Evolutionary conservation across 2,888 invertebrate genomes (phyloP), one percentile per base, ranked within the genome.

Genomic region (Chromoteleia sp.): DNA sequence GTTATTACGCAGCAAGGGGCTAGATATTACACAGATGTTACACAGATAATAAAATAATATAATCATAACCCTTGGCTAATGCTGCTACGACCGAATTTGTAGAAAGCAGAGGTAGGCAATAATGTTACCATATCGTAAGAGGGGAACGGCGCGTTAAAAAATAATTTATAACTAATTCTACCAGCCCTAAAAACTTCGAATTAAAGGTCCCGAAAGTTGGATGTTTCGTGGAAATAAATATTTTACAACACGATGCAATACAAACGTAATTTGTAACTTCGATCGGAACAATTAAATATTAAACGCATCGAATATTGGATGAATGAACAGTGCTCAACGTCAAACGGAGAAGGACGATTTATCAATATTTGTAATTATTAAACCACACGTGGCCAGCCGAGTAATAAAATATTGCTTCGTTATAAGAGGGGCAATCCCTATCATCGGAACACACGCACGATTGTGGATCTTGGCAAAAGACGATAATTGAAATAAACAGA

Each of bases 1-100:
- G 77, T 77, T 61, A 52, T 70, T 54, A 68, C 56, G 39, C 48
- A 70, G 70, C 56, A 48, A 77, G 77, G 77, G 77, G 68, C 48
- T 54, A 56, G 67, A 70, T 77, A 70, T 77, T 70, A 77, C 77
- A 77, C 77, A 77, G 77, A 77, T 77, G 77, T 77, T 77, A 77
- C 77, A 63, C 70, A 77, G 70, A 77, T 77, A 77, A 77, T 77
- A 77, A 77, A 77, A 77, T 77, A 67, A 75, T 75, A 75, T 75
- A 77, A 77, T 77, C 77, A 77, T 77, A 77, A 77, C 77, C 77
- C 77, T 70, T 70, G 59, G 63, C 61, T 70, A 70, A 63, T 77
- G 30, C 45, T 75, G 36, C 43, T 15, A 70, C 45, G 29, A 63
- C 39, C 45, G 30, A 77, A 77, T 77, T 77, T 68, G 61, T 70